A percentile compares a stretch with the other conserved stretches of the same genome.
These are phyloP conservation scores for Calidris pygmaea DNA, from an alignment of 2,113 vertebrate genomes.

Conservation along the genomic window DNA sequence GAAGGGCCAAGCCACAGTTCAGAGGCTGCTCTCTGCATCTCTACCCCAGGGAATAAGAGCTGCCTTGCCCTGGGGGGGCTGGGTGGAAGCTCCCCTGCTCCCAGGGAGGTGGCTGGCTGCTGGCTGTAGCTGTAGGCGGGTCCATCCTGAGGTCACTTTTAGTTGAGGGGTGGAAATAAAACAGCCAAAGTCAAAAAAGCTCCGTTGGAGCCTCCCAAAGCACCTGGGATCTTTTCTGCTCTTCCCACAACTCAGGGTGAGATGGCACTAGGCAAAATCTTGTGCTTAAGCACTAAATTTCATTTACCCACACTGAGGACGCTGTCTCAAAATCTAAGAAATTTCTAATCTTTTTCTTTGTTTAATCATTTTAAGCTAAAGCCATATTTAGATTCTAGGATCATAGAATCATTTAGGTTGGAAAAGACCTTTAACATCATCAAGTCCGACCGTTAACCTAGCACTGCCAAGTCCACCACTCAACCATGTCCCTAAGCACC, in stretches of 20 bases:
- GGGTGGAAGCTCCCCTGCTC: not conserved
- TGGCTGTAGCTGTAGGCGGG: not conserved
- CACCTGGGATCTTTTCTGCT: not conserved
- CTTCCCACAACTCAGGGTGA: not conserved
- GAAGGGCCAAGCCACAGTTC: not conserved
- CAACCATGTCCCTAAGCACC: not conserved
- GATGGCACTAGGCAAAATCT: not conserved
- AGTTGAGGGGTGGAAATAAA: not conserved
- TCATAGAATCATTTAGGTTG: not conserved
- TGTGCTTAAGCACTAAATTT: not conserved
- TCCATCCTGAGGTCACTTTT: not conserved
- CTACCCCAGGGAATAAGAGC: not conserved
- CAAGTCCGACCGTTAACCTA: not conserved
- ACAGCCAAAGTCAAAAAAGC: not conserved
- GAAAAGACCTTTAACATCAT: not conserved
- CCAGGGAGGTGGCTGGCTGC: not conserved
- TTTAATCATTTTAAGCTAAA: not conserved
- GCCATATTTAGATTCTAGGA: not conserved
- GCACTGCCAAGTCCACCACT: not conserved
- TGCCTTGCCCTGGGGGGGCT: rapidly evolving
- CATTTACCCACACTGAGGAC: not conserved
- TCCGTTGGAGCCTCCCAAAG: not conserved
- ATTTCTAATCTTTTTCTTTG: not conserved
- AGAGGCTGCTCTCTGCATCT: not conserved
- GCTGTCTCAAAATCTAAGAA: not conserved